Percentiles rank a stretch among this genome's conserved stretches.
These are phyloP conservation scores for Raja brachyura DNA, from an alignment of 2,113 vertebrate genomes.

Conservation along the genomic window DNA sequence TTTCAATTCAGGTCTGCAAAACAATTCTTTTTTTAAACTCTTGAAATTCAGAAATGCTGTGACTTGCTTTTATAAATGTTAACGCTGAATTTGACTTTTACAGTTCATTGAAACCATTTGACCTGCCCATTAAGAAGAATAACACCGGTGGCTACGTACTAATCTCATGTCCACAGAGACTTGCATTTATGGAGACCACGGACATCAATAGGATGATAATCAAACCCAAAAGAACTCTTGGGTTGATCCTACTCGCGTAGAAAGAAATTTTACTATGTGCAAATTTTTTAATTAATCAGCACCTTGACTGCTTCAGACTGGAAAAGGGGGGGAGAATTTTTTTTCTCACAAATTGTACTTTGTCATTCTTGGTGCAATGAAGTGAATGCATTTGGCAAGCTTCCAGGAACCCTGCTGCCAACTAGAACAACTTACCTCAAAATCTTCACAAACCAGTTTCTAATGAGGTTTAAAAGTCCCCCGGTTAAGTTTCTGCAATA, in stretches of 20 bases:
- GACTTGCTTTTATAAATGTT: not conserved
- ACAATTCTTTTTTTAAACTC: not conserved
- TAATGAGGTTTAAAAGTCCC: constrained; percentile 30
- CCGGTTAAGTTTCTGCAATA: constrained; percentile 7
- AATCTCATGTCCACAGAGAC: not conserved
- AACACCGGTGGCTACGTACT: constrained; percentile 6
- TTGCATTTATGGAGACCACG: not conserved
- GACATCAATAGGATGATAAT: constrained; percentile 4
- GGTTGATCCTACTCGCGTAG: not conserved
- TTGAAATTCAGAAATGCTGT: not conserved
- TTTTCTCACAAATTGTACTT: not conserved
- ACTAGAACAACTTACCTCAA: constrained; percentile 31
- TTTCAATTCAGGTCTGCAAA: not conserved
- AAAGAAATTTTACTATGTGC: constrained; percentile 24
- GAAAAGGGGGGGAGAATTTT: not conserved
- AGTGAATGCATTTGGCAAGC: not conserved
- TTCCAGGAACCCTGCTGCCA: constrained; percentile 33
- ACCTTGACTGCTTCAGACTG: not conserved
- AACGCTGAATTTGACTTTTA: constrained; percentile 13
- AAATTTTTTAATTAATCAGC: constrained; percentile 30
- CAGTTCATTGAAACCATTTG: constrained; percentile 25
- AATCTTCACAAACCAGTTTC: not conserved
- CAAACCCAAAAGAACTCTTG: not conserved
- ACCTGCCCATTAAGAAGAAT: constrained; percentile 1
- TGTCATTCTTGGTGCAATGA: constrained; percentile 32